Base-by-base conservation (phyloP, 2,888 invertebrate genomes). In the Hydropsyche betteni region DNA sequence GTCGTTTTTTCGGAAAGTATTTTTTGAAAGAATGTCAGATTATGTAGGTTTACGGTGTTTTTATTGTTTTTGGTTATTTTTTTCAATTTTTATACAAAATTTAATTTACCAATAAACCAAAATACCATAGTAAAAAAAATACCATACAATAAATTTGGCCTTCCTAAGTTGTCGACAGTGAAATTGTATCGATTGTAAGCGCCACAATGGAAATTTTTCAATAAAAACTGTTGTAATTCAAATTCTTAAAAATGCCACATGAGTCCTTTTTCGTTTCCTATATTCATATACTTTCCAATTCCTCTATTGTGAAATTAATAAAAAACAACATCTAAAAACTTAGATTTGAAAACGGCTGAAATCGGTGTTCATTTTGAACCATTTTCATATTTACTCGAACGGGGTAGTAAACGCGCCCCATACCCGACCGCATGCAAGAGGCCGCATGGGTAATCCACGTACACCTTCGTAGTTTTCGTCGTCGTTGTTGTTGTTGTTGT, bases 361-460 rank as follows among this genome's bases (percentile, higher is more conserved):
- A 51, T 51, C 2, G 51, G n/a, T 12, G 8, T 51, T 51, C 51
- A 51, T 24, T 24, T 24, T 24, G 24, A 24, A 24, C 24, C 24
- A 24, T 24, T 24, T 24, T 24, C 24, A 24, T 24, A 24, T 24
- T 24, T n/a, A 16, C 14, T 61, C 5, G 61, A 61, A 24, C 12
- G 53, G 53, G 53, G 53, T 53, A 12, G 5, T n/a, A 12, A 16
- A 12, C 53, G 53, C 14, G 14, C 53, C 53, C 53, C 53, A 53
- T 16, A 12, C 53, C 8, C 53, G 4, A 3, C 51, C 1, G 53
- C 16, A 58, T 58, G 58, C 58, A 58, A 58, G 58, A 14, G 24
- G 16, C 8, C 58, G 24, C 58, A 53, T 14, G 8, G 16, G 58
- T 8, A 58, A 58, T 58, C 24, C 58, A 58, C 58, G 58, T 58